phyloP scores from a whole-genome alignment of 2,888 invertebrate genomes.

The Nomada fabriciana region DNA sequence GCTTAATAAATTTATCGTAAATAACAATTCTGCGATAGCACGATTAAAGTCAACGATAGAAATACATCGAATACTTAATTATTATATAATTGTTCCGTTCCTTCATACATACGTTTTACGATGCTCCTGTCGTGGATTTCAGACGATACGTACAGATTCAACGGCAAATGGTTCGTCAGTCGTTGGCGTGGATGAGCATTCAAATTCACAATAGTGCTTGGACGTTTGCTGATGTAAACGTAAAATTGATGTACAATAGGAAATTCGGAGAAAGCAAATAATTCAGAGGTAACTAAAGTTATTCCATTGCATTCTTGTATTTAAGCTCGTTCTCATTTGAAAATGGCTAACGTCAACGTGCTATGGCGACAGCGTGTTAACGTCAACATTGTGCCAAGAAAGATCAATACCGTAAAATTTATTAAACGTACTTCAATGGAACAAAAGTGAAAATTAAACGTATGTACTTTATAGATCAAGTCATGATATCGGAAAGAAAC shows the following conservation, averaged over 20 bases:
- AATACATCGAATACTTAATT: background rate
- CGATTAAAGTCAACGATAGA: background rate
- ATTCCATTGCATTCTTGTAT: background rate
- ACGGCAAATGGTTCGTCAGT: conserved; percentile 1
- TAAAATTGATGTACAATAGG: background rate
- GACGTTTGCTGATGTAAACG: background rate
- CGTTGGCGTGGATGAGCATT: background rate
- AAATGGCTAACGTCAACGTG: background rate
- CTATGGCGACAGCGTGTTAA: background rate
- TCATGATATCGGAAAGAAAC: background rate
- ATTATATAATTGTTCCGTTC: background rate
- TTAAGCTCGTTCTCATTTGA: background rate
- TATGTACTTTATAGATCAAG: background rate
- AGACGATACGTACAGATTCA: background rate
- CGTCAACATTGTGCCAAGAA: background rate
- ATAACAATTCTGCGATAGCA: background rate
- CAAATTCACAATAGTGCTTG: background rate
- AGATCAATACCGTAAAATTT: background rate
- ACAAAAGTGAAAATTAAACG: background rate
- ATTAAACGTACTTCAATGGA: background rate
- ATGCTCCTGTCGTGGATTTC: conserved; percentile 2
- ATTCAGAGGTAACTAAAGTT: background rate
- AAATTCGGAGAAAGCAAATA: too few species aligned
- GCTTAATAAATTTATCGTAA: background rate
- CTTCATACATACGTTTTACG: background rate